These are phyloP conservation scores for Pogonomyrmex barbatus DNA, from an alignment of 1,140 invertebrate genomes.

Conservation along the genomic window DNA sequence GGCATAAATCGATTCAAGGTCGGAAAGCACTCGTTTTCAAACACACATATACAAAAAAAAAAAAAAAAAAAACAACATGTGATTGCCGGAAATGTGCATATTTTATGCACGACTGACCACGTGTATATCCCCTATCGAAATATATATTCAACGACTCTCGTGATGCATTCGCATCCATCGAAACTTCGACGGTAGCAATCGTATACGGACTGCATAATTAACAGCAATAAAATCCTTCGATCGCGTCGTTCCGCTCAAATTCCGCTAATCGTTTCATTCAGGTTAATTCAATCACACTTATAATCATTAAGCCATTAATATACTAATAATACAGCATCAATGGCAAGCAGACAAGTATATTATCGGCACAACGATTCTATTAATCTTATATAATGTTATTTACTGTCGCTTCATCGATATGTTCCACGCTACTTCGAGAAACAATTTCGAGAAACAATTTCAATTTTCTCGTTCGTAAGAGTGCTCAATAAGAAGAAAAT, in stretches of 20 bases:
- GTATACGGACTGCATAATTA: conserved; percentile 45
- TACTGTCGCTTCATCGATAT: not conserved
- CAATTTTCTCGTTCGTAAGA: not conserved
- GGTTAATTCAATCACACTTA: not conserved
- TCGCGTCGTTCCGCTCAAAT: not conserved
- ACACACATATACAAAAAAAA: conserved; percentile 52
- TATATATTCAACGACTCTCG: conserved; percentile 16
- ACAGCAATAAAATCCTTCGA: conserved; percentile 36
- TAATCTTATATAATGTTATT: not conserved
- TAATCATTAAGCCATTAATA: not conserved
- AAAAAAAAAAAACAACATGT: not conserved
- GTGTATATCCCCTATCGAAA: conserved; percentile 21
- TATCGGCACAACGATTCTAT: not conserved
- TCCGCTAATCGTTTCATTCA: not conserved
- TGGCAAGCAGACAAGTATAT: not conserved
- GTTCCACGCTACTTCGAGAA: not conserved
- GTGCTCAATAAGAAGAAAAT: conserved; percentile 15
- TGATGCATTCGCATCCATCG: conserved; percentile 14
- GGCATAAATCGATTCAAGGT: conserved; percentile 76
- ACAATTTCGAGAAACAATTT: not conserved
- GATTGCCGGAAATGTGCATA: conserved; percentile 19
- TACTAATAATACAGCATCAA: not conserved
- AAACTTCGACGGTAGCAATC: conserved; percentile 21
- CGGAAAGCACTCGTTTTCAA: conserved; percentile 50
- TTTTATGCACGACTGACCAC: conserved; percentile 22